Evolutionary conservation across 2,888 invertebrate genomes (phyloP), one percentile per base, ranked within the genome.

Genomic region (Rambutsinella grinnellia): DNA sequence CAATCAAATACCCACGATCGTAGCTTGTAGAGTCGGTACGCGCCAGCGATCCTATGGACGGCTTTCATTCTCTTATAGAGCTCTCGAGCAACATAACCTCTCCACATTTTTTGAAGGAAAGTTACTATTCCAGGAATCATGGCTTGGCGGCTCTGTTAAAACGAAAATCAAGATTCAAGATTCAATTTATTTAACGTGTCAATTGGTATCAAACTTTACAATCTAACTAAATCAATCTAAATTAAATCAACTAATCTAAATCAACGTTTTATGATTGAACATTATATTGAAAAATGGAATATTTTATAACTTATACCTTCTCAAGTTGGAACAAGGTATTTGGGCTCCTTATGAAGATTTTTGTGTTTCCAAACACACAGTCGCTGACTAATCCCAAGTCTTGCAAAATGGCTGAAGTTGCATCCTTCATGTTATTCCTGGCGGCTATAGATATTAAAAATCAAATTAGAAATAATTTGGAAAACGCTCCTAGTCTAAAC

Each of bases 261-360:
- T n/a, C 3, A 56, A 23, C 24, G 3, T n/a, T 56, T 5, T 23
- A 23, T 24, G 24, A 23, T 17, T 17, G 26, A 17, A 65, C 15
- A 28, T n/a, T 10, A 65, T 21, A 53, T 53, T 13, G 17, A 62
- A 24, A 8, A 23, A 71, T 44, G n/a, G 36, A 8, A 13, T 36
- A 36, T 13, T 36, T 36, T 36, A 8, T 6, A 17, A 27, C 13
- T 61, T 62, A 78, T 83, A 89, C 89, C 86, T 91, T 92, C 87
- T 99, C 99, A 84, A 99, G 87, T 0, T 92, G 90, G 87, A 98
- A 97, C 67, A 99, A 88, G 0, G 97, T 98, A 84, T 91, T 92
- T 0, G 99, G 98, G 15, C 95, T 94, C 85, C 97, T 90, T 81
- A 99, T 94, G 86, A 99, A 99, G 65, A 99, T 90, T 88, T 99